A percentile compares a stretch with the other conserved stretches of the same genome.
Conservation (phyloP, 2,113 vertebrate genomes). For the Lethenteron camtschaticum region DNA sequence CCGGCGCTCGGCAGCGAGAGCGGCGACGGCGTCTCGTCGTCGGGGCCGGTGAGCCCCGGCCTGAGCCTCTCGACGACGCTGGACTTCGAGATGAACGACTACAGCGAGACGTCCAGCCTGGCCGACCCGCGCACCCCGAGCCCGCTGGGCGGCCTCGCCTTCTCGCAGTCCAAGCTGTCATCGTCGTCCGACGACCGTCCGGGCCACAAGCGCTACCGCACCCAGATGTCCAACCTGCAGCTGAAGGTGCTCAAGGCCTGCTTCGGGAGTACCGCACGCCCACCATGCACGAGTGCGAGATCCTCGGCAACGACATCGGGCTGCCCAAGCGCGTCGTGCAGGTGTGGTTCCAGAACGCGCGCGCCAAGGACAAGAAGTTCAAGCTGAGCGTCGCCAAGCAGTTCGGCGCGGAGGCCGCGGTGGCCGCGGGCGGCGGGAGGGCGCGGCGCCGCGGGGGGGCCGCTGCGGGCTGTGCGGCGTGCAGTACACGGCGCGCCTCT, state of each 20-base stretch:
- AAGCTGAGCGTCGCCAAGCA: conserved; percentile 98
- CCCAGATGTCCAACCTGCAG: conserved; percentile 97
- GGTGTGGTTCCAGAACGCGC: conserved; percentile 97
- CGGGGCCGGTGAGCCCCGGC: background rate
- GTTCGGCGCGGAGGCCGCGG: conserved; percentile 80
- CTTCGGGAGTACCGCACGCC: conserved; percentile 96
- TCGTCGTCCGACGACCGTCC: conserved; percentile 42
- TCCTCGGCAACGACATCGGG: conserved; percentile 87
- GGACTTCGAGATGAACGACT: conserved; percentile 19
- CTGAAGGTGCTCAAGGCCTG: conserved; percentile 96
- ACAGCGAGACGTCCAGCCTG: conserved; percentile 90
- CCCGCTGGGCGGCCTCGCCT: conserved; percentile 57
- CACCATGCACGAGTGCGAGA: conserved; percentile 98
- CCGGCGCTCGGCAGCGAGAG: conserved; percentile 20
- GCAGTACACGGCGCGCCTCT: conserved; percentile 88
- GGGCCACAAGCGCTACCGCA: conserved; percentile 86
- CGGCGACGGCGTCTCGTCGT: conserved; percentile 34
- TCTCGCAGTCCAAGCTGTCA: conserved; percentile 46
- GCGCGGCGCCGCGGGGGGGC: conserved; percentile 17
- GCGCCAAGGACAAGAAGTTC: conserved; percentile 98
- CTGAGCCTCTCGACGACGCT: conserved; percentile 2
- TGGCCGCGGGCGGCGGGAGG: conserved; percentile 55
- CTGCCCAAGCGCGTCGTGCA: conserved; percentile 94
- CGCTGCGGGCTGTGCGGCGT: conserved; percentile 60
- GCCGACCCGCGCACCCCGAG: conserved; percentile 76